phyloP scores from a whole-genome alignment of 2,888 invertebrate species.

The Ectemnius cavifrons region DNA sequence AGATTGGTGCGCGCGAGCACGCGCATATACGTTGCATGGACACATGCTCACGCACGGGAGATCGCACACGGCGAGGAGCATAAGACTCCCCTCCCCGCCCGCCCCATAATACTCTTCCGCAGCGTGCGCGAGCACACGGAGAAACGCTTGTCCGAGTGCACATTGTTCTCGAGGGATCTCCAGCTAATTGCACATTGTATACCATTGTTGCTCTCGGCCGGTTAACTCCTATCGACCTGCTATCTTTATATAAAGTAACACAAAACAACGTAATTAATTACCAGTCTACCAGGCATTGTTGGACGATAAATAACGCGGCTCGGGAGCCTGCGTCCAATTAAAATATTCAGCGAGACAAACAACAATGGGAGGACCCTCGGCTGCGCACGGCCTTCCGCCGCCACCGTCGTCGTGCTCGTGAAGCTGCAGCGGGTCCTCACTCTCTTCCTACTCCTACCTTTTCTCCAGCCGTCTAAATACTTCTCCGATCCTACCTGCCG shows the following conservation, averaged over 20 bases:
- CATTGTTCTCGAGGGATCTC: slow-evolving; percentile 67
- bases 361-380: slow-evolving; percentile 72
- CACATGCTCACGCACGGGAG: slow-evolving; percentile 34
- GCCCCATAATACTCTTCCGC: slow-evolving; percentile 56
- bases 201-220: slow-evolving; percentile 71
- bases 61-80: slow-evolving; percentile 44
- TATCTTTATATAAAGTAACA: slow-evolving; percentile 77
- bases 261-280: slow-evolving; percentile 78
- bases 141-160: slow-evolving; percentile 58
- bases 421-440: slow-evolving; percentile 14
- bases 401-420: slow-evolving; percentile 18
- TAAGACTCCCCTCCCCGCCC: slow-evolving; percentile 14
- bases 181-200: slow-evolving; percentile 77
- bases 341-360: slow-evolving; percentile 78
- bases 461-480: slow-evolving; percentile 30
- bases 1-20: slow-evolving; percentile 9
- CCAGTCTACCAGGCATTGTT: slow-evolving; percentile 76
- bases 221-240: slow-evolving; percentile 75
- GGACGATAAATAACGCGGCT: slow-evolving; percentile 76
- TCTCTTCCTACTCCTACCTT: slow-evolving; percentile 41
- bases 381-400: slow-evolving; percentile 38
- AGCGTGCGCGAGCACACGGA: slow-evolving; percentile 61
- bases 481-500: slow-evolving; percentile 14
- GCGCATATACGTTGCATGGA: background rate
- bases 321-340: slow-evolving; percentile 72